Evolutionary conservation across 2,888 invertebrate species (phyloP).

Genomic region (Abrostola triplasia): DNA sequence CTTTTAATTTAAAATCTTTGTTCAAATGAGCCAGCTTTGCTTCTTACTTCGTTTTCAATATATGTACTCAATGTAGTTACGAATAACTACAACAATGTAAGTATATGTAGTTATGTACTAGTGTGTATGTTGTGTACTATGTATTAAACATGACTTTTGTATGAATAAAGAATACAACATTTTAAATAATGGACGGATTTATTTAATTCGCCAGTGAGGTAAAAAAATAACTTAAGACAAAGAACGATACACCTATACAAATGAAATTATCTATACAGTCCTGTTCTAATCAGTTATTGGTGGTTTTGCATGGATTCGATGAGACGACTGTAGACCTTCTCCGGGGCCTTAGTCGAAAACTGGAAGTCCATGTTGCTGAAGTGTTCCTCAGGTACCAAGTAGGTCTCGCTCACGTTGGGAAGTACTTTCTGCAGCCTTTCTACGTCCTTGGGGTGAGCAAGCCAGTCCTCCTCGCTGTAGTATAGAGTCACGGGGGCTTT

Average conservation of each 20-base stretch:
- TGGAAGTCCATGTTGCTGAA: slow-evolving; percentile 84
- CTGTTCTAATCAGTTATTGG: slow-evolving; percentile 40
- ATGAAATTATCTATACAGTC: slow-evolving; percentile 52
- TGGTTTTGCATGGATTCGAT: slow-evolving; percentile 72
- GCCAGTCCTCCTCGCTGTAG: slow-evolving; percentile 89
- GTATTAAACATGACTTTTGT: background rate
- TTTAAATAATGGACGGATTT: slow-evolving; percentile 68
- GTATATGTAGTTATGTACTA: no score
- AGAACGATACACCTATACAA: slow-evolving; percentile 55
- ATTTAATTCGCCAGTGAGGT: slow-evolving; percentile 65
- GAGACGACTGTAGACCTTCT: slow-evolving; percentile 74
- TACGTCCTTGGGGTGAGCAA: slow-evolving; percentile 89
- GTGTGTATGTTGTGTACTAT: background rate
- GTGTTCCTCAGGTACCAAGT: slow-evolving; percentile 86
- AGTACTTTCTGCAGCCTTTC: slow-evolving; percentile 85
- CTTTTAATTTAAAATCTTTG: no score
- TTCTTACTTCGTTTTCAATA: no score
- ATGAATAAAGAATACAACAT: slow-evolving; percentile 5
- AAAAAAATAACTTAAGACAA: slow-evolving; percentile 60
- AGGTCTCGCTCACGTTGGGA: slow-evolving; percentile 86
- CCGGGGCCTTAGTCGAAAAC: slow-evolving; percentile 76
- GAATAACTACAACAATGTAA: no score
- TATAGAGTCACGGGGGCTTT: slow-evolving; percentile 77
- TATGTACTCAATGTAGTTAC: no score
- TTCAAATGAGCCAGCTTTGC: no score